phyloP scores from a whole-genome alignment of 2,888 invertebrate genomes.

The Tipula unca region DNA sequence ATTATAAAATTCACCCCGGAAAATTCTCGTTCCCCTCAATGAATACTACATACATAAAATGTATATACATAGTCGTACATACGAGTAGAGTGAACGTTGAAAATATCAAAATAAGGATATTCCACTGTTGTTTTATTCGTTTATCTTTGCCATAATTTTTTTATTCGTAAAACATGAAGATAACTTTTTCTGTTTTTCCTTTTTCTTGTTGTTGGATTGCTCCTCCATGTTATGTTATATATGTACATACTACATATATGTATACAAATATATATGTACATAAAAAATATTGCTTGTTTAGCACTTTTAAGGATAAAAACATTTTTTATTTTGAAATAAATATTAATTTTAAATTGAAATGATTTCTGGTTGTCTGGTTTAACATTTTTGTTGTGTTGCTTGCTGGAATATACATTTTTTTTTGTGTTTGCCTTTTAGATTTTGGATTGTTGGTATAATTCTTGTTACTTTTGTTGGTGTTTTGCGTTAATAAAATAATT shows the following conservation, averaged over 20 bases:
- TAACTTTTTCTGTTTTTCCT: not conserved
- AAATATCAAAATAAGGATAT: slow-evolving; percentile 14
- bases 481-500: not conserved
- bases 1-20: not conserved
- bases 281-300: slow-evolving; percentile 14
- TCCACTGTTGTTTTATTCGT: not conserved
- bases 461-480: too few species aligned
- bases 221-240: not conserved
- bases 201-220: not conserved
- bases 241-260: too few species aligned
- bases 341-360: slow-evolving; percentile 4
- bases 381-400: not conserved
- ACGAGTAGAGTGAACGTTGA: not conserved
- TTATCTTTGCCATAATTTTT: slow-evolving; percentile 14
- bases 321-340: not conserved
- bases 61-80: not conserved
- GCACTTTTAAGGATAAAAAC: not conserved
- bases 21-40: not conserved
- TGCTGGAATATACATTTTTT: not conserved
- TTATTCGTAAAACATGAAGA: slow-evolving; percentile 8
- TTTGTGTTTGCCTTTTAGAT: not conserved
- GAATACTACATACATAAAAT: not conserved
- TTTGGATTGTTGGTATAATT: not conserved
- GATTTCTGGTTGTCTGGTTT: slow-evolving; percentile 14
- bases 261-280: not conserved